These are phyloP conservation scores for Vireo altiloquus DNA, from an alignment of 2,113 vertebrate species.

Conservation along the genomic window DNA sequence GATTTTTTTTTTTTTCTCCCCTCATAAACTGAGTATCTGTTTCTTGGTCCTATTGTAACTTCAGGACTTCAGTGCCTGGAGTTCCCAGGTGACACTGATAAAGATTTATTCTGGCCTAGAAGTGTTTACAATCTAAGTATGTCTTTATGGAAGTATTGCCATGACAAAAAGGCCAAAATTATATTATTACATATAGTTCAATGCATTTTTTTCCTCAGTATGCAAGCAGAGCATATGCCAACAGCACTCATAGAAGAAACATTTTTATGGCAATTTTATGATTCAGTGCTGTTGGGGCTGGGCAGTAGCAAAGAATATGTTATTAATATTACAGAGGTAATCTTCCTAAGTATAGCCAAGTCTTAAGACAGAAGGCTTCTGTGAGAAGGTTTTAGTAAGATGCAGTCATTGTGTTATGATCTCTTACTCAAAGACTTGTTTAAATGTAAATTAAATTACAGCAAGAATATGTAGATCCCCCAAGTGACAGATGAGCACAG, in stretches of 20 bases:
- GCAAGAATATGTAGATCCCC: neutral
- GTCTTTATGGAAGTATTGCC: neutral
- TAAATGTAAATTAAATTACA: neutral
- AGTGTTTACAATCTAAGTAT: neutral
- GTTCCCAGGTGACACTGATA: neutral
- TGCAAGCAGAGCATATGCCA: neutral
- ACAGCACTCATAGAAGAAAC: neutral
- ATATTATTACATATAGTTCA: neutral
- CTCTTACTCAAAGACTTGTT: neutral
- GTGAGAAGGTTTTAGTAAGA: neutral
- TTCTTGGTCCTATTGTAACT: neutral
- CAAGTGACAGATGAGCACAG: neutral
- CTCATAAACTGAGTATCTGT: neutral
- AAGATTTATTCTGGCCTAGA: neutral
- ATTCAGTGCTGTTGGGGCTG: neutral
- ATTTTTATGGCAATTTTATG: neutral
- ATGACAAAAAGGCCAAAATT: neutral
- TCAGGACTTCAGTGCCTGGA: neutral
- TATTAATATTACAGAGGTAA: neutral
- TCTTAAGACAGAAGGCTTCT: neutral
- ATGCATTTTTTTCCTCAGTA: neutral
- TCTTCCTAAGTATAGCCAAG: neutral
- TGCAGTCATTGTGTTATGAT: neutral
- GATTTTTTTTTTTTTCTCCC: rapidly evolving
- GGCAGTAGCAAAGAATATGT: neutral